A percentile compares a stretch with the other conserved stretches of the same genome.
These are phyloP conservation scores for Tipula vernalis DNA, from an alignment of 2,888 invertebrate species.

Conservation along the genomic window DNA sequence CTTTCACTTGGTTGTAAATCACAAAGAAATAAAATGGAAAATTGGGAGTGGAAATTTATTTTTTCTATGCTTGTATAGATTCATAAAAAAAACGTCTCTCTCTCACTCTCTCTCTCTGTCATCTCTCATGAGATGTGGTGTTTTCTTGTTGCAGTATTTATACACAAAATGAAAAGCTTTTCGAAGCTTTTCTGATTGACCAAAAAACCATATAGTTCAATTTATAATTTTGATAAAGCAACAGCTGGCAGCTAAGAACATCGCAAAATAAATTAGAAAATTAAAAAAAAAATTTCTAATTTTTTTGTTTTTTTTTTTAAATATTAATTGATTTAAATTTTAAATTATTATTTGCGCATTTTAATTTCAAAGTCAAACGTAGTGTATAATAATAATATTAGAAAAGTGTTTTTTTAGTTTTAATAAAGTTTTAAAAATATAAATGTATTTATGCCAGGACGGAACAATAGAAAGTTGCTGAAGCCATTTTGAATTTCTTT, in stretches of 20 bases:
- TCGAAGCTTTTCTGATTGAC: background rate
- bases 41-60: background rate
- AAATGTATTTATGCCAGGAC: background rate
- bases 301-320: background rate
- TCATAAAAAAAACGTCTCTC: no score
- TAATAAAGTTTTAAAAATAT: background rate
- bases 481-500: background rate
- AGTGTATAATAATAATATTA: background rate
- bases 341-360: background rate
- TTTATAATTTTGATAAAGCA: background rate
- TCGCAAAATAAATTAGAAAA: background rate
- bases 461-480: background rate
- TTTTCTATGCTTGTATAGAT: background rate
- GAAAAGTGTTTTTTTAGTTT: background rate
- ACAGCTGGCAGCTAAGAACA: background rate
- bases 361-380: background rate
- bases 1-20: background rate
- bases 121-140: no score
- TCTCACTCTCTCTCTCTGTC: no score
- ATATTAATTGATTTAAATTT: background rate
- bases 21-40: background rate
- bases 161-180: background rate
- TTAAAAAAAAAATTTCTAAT: background rate
- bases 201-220: background rate
- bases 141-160: background rate